These are phyloP conservation scores for Drosophila lacicola DNA, from an alignment of 2,888 invertebrate species.

Conservation along the genomic window DNA sequence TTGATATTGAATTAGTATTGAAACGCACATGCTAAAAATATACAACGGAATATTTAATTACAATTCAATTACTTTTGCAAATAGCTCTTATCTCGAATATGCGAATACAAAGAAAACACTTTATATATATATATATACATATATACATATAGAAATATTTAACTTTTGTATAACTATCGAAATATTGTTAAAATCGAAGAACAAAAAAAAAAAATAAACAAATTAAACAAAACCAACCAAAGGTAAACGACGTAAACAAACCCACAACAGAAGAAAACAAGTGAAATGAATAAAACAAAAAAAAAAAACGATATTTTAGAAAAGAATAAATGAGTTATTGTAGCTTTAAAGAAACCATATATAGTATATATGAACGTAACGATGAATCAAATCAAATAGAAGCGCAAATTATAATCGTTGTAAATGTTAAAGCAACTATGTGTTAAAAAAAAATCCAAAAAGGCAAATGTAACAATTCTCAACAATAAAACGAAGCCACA, in stretches of 20 bases:
- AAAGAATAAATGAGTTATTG: conserved; percentile 41
- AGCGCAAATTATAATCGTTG: conserved; percentile 52
- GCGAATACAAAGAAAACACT: conserved; percentile 1
- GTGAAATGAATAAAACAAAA: not conserved
- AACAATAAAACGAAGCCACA: conserved; percentile 52
- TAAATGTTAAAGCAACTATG: conserved; percentile 61
- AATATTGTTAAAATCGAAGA: conserved; percentile 40
- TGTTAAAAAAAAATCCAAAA: conserved; percentile 37
- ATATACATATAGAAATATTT: conserved; percentile 25
- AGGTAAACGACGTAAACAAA: conserved; percentile 51
- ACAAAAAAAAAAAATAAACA: conserved; percentile 1
- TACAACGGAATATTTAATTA: conserved; percentile 23
- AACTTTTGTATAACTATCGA: conserved; percentile 51
- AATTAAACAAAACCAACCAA: conserved; percentile 26
- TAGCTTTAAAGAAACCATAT: conserved; percentile 52
- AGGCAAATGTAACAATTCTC: conserved; percentile 32
- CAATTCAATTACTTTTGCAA: conserved; percentile 31
- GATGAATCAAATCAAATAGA: conserved; percentile 39
- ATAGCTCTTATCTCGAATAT: conserved; percentile 28
- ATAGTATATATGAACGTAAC: conserved; percentile 16
- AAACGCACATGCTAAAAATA: conserved; percentile 43
- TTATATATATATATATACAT: not conserved
- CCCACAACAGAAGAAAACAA: conserved; percentile 48
- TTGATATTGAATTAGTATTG: conserved; percentile 6
- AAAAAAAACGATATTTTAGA: conserved; percentile 10